phyloP scores from a whole-genome alignment of 2,113 vertebrate genomes.

The Hippolais icterina region DNA sequence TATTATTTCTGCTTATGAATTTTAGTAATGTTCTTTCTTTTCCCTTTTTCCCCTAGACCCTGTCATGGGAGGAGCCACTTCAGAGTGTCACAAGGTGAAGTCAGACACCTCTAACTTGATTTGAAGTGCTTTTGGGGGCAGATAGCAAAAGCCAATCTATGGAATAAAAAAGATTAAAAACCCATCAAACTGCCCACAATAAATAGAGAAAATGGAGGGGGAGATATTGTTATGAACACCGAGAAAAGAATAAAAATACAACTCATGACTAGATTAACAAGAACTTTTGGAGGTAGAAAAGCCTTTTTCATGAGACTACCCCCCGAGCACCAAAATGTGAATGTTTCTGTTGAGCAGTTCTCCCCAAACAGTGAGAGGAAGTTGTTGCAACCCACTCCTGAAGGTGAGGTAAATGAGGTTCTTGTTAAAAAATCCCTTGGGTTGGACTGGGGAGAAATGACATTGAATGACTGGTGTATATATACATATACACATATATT shows the following conservation, averaged over 20 bases:
- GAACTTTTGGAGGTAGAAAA: neutral
- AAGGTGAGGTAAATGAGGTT: neutral
- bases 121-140: neutral
- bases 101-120: neutral
- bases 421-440: neutral
- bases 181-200: neutral
- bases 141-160: accelerated
- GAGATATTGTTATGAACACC: accelerated
- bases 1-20: neutral
- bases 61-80: neutral
- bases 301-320: neutral
- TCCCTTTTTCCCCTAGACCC: neutral
- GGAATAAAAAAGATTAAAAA: neutral
- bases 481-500: too few species aligned
- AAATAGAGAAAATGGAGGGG: neutral
- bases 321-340: neutral
- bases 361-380: neutral
- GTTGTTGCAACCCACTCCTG: neutral
- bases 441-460: neutral
- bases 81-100: neutral
- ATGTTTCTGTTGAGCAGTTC: neutral
- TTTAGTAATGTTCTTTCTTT: neutral
- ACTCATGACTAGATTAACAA: neutral
- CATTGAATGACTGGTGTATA: neutral
- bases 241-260: accelerated